phyloP scores from a whole-genome alignment of 2,888 invertebrate genomes.

The Nemotelus pantherinus region DNA sequence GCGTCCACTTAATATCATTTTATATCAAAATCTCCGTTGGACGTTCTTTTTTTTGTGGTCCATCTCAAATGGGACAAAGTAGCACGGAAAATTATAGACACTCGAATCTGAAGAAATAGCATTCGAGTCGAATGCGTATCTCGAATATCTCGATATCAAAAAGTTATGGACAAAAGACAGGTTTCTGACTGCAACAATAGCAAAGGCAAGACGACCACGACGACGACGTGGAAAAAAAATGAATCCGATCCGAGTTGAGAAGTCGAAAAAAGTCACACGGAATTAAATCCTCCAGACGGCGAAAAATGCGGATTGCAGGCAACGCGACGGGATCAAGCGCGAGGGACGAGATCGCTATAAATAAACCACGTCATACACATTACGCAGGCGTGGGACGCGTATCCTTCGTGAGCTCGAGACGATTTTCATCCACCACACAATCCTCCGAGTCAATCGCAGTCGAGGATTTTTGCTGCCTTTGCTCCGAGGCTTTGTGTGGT shows the following conservation, averaged over 20 bases:
- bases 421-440: background rate
- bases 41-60: background rate
- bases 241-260: conserved; percentile 18
- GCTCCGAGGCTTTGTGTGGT: background rate
- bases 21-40: background rate
- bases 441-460: conserved; percentile 16
- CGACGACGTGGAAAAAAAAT: background rate
- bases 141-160: conserved; percentile 30
- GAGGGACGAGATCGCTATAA: conserved; percentile 1
- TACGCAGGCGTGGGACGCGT: conserved; percentile 38
- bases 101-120: too few species aligned
- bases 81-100: too few species aligned
- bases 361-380: conserved; percentile 35
- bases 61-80: background rate
- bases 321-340: background rate
- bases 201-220: background rate
- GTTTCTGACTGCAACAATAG: conserved; percentile 17
- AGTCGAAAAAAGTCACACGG: conserved; percentile 38
- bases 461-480: conserved; percentile 13
- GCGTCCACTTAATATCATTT: conserved; percentile 24
- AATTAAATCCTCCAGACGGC: conserved; percentile 39
- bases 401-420: conserved; percentile 14
- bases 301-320: conserved; percentile 27
- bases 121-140: background rate
- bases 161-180: conserved; percentile 39